Evolutionary conservation across 2,113 vertebrate genomes (phyloP).

Genomic region (Cacatua alba): DNA sequence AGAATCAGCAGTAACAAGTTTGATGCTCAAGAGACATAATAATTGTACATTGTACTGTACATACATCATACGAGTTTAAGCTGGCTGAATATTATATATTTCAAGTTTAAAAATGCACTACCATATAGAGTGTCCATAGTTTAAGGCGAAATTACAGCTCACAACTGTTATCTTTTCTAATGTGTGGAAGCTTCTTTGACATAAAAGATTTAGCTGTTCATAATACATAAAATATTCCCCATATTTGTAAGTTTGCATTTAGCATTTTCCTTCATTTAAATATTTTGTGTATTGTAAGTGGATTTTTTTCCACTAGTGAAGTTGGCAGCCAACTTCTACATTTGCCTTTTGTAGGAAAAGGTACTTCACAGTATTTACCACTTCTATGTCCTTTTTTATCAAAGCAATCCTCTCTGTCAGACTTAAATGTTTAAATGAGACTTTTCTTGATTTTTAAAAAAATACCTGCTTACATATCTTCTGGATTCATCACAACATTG

Average conservation of each 20-base stretch:
- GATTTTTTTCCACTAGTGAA: slow-evolving; percentile 70
- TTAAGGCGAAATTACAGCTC: slow-evolving; percentile 99
- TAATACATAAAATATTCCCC: slow-evolving; percentile 73
- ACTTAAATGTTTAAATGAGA: slow-evolving; percentile 75
- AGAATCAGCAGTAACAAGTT: no score
- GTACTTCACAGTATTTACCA: slow-evolving; percentile 85
- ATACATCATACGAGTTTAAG: slow-evolving; percentile 91
- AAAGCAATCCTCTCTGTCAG: slow-evolving; percentile 78
- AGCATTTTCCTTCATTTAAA: slow-evolving; percentile 77
- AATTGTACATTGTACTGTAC: slow-evolving; percentile 95
- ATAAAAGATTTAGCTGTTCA: slow-evolving; percentile 75
- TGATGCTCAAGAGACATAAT: slow-evolving; percentile 80
- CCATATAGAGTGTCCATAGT: slow-evolving; percentile 92
- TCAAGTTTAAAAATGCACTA: slow-evolving; percentile 97
- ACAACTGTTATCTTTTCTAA: slow-evolving; percentile 88
- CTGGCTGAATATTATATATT: slow-evolving; percentile 94
- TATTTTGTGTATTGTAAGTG: slow-evolving; percentile 74
- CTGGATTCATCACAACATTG: slow-evolving; percentile 78
- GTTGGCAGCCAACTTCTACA: slow-evolving; percentile 70
- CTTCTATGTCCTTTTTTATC: slow-evolving; percentile 71
- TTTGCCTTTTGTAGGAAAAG: slow-evolving; percentile 76
- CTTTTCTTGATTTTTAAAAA: slow-evolving; percentile 80
- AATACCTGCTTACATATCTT: slow-evolving; percentile 86
- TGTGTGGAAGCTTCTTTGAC: slow-evolving; percentile 86
- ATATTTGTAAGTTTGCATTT: slow-evolving; percentile 62